Percentiles rank a stretch among this genome's conserved stretches.
Evolutionary conservation across 1,140 invertebrate species (phyloP).

Genomic region (Tetragnatha versicolor): DNA sequence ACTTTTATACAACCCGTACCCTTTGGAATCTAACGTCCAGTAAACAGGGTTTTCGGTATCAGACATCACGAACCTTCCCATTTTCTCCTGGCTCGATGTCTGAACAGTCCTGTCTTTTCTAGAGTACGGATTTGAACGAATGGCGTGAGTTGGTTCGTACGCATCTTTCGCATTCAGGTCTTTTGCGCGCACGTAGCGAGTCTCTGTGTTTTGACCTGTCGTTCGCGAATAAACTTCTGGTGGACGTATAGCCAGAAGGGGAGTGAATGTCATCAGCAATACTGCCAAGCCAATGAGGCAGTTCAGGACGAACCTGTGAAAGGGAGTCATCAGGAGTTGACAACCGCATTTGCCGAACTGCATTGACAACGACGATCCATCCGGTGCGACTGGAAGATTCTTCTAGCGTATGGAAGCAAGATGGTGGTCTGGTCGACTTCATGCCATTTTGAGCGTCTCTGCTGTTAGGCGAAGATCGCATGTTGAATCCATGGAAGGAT

Average conservation of each 20-base stretch:
- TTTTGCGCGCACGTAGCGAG: too few species aligned
- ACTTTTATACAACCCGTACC: too few species aligned
- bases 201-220: neutral
- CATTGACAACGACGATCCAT: constrained; percentile 22
- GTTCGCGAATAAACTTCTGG: neutral
- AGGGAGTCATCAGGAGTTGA: constrained; percentile 20
- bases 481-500: too few species aligned
- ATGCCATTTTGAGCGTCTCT: too few species aligned
- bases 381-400: too few species aligned
- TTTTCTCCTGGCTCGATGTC: too few species aligned
- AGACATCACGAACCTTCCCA: too few species aligned
- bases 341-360: constrained; percentile 30
- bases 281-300: constrained; percentile 2
- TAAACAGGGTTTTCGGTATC: too few species aligned
- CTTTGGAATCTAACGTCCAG: too few species aligned
- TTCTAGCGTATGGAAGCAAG: too few species aligned
- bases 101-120: neutral
- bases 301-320: constrained; percentile 20
- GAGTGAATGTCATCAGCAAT: neutral
- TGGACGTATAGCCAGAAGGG: neutral
- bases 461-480: too few species aligned
- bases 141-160: neutral
- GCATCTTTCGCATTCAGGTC: neutral
- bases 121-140: neutral
- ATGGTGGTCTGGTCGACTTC: too few species aligned